Percentiles rank a stretch among this genome's conserved stretches.
phyloP scores from a whole-genome alignment of 2,888 invertebrate species.

The Nudaria mundana region DNA sequence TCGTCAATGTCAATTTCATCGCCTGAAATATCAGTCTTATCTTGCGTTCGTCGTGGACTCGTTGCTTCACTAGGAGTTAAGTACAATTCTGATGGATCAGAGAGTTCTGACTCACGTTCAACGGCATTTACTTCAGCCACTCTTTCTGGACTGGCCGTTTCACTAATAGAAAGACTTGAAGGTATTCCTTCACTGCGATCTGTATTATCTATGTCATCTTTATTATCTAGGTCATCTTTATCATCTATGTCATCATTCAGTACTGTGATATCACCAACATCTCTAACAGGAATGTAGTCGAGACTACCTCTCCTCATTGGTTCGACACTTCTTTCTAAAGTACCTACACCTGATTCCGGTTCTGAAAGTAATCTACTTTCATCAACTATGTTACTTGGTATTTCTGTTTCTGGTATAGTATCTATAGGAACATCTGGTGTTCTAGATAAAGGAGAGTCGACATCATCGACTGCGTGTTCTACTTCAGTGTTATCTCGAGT shows the following conservation, averaged over 20 bases:
- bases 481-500: slow-evolving; percentile 45
- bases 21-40: slow-evolving; percentile 62
- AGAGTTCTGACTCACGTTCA: slow-evolving; percentile 83
- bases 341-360: slow-evolving; percentile 66
- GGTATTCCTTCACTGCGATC: slow-evolving; percentile 76
- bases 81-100: slow-evolving; percentile 86
- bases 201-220: slow-evolving; percentile 71
- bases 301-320: slow-evolving; percentile 67
- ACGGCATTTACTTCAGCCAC: slow-evolving; percentile 62
- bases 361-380: slow-evolving; percentile 62
- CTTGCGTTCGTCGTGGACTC: slow-evolving; percentile 69
- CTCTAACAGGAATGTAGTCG: slow-evolving; percentile 76
- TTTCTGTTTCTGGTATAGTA: slow-evolving; percentile 9
- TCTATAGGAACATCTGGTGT: slow-evolving; percentile 8
- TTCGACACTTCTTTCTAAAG: slow-evolving; percentile 60
- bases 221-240: slow-evolving; percentile 54
- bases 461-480: slow-evolving; percentile 59
- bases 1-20: slow-evolving; percentile 55
- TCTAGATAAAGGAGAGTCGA: slow-evolving; percentile 10
- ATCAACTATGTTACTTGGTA: slow-evolving; percentile 39
- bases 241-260: slow-evolving; percentile 71
- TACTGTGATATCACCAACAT: slow-evolving; percentile 60
- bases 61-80: slow-evolving; percentile 85
- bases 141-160: slow-evolving; percentile 73
- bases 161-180: slow-evolving; percentile 72